These are phyloP conservation scores for Drosophila pseudoobscura DNA, from an alignment of 1,140 invertebrate species.

Conservation along the genomic window DNA sequence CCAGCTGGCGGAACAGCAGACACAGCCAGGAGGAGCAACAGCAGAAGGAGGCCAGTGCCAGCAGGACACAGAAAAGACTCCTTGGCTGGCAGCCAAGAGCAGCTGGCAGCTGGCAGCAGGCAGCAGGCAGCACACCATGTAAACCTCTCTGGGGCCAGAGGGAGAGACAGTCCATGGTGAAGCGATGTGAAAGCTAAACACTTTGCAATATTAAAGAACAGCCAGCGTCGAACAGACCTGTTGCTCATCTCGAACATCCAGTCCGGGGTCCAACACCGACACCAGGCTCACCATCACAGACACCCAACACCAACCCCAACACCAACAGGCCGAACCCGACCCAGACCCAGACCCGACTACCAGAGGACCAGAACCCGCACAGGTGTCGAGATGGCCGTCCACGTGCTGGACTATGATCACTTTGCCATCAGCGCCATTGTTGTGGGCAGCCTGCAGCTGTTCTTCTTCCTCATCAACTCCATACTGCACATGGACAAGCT, in stretches of 20 bases:
- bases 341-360: too few relatives aligned
- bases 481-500: slow-evolving; percentile 94
- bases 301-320: slow-evolving; percentile 1
- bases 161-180: slow-evolving; percentile 20
- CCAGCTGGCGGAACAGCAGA: background rate
- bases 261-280: too few relatives aligned
- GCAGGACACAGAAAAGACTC: slow-evolving; percentile 15
- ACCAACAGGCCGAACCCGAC: background rate
- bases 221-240: slow-evolving; percentile 17
- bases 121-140: slow-evolving; percentile 32
- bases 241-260: slow-evolving; percentile 14
- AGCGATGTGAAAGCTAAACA: slow-evolving; percentile 51
- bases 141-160: slow-evolving; percentile 22
- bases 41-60: too few relatives aligned
- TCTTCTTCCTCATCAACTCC: slow-evolving; percentile 94
- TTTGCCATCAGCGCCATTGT: slow-evolving; percentile 94
- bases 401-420: slow-evolving; percentile 93
- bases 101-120: slow-evolving; percentile 30
- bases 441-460: slow-evolving; percentile 92
- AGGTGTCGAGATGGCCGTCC: slow-evolving; percentile 84
- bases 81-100: slow-evolving; percentile 44
- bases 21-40: too few relatives aligned
- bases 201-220: slow-evolving; percentile 54
- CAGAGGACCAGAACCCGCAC: background rate
- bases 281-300: too few relatives aligned